Evolutionary conservation across 2,888 invertebrate species (phyloP), one percentile per base, ranked within the genome.

Genomic region (Morpho achilles): DNA sequence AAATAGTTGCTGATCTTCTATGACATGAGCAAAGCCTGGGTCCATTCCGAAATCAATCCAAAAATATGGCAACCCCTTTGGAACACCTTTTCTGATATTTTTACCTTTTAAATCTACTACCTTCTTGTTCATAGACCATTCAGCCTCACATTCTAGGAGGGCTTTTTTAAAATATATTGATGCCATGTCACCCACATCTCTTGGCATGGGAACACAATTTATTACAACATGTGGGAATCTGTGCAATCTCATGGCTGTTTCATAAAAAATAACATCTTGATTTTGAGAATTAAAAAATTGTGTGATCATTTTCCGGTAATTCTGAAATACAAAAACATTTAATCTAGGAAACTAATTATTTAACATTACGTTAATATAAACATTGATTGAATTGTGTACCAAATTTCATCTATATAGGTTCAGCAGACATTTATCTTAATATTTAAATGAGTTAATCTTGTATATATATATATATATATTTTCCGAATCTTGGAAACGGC

Each of bases 151-250:
- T 80, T 99, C 99, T 71, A 96, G 92, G 59, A 99, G 94, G 0
- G 98, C 99, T 92, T 99, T 99, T 92, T 98, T 98, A 82, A 99
- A 99, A 84, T 98, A 99, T 73, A 99, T 98, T 0, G 98, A 97
- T 4, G 97, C 97, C 86, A 95, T 89, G 71, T 98, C 97, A 1
- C 97, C 97, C 16, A 94, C 92, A 80, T 97, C 96, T 70, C 93
- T 92, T 4, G 95, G 94, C 61, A 98, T 71, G 0, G 99, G 98
- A 8, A 99, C 92, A 89, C 98, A 98, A 73, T 99, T 96, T 53
- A 99, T 91, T 46, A 91, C 91, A 93, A 98, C 94, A 78, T 99
- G 99, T 0, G 96, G 96, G 69, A 93, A 93, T 69, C 92, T 91
- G 62, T 95, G 92, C 32, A 97, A 87, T 72, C 92, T 92, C 71